phyloP scores from a whole-genome alignment of 2,888 invertebrate genomes.

The Drosophila paracracens region DNA sequence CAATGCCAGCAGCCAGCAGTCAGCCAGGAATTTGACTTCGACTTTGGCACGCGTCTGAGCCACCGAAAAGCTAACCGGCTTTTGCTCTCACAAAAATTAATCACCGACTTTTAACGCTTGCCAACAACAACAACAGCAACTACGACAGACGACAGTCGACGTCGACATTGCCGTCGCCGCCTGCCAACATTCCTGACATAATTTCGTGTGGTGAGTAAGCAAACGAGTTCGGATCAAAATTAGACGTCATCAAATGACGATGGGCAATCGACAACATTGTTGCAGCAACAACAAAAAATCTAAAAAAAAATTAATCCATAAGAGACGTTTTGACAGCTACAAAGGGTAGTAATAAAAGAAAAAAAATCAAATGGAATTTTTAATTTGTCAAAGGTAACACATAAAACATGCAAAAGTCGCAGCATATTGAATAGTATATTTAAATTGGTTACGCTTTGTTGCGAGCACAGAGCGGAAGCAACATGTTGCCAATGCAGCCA shows the following conservation, averaged over 20 bases:
- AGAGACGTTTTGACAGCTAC: conserved; percentile 29
- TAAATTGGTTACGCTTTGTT: conserved; percentile 31
- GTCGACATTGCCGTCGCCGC: conserved; percentile 17
- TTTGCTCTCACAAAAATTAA: conserved; percentile 60
- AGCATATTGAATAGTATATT: conserved; percentile 29
- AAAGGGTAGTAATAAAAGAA: conserved; percentile 2
- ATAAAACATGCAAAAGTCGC: conserved; percentile 48
- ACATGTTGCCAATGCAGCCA: conserved; percentile 63
- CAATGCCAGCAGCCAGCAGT: background rate
- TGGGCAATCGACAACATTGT: conserved; percentile 36
- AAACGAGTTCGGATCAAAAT: conserved; percentile 76
- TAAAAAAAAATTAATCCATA: conserved; percentile 22
- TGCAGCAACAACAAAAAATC: conserved; percentile 32
- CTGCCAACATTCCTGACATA: conserved; percentile 79
- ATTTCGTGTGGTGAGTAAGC: conserved; percentile 79
- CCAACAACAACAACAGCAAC: conserved; percentile 34
- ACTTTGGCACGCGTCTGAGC: conserved; percentile 58
- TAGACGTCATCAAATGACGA: conserved; percentile 74
- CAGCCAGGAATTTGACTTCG: conserved; percentile 35
- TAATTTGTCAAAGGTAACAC: conserved; percentile 49
- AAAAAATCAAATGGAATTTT: conserved; percentile 51
- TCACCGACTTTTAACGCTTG: conserved; percentile 59
- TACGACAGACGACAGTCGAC: conserved; percentile 36
- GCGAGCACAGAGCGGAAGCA: conserved; percentile 54
- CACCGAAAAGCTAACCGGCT: conserved; percentile 56